A percentile compares a stretch with the other conserved stretches of the same genome.
phyloP scores from a whole-genome alignment of 2,888 invertebrate genomes.

The Microctonus aethiopoides region DNA sequence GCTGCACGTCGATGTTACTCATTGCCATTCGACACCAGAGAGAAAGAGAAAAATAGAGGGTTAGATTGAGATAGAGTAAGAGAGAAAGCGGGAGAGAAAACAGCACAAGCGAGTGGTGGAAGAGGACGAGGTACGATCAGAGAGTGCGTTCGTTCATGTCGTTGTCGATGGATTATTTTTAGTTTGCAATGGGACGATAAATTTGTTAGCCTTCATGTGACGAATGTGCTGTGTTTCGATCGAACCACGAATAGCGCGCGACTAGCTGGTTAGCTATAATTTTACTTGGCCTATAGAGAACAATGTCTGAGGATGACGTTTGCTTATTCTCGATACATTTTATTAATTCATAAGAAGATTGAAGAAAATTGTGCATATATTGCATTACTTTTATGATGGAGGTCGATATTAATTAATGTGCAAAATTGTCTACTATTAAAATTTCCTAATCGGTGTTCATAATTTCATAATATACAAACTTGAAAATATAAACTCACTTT shows the following conservation, averaged over 20 bases:
- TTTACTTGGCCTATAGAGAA: slow-evolving; percentile 10
- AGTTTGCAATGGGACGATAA: slow-evolving; percentile 53
- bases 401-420: no score
- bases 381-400: neutral
- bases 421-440: neutral
- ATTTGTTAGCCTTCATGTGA: slow-evolving; percentile 55
- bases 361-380: neutral
- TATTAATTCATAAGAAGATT: no score
- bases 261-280: slow-evolving; percentile 38
- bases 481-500: no score
- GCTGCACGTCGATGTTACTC: slow-evolving; percentile 51
- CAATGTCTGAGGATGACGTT: neutral
- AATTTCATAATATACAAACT: neutral
- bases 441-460: neutral
- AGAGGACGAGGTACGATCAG: neutral
- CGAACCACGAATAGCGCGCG: slow-evolving; percentile 44
- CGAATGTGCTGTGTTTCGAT: slow-evolving; percentile 58
- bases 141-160: slow-evolving; percentile 50
- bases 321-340: neutral
- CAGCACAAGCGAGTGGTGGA: neutral
- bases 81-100: neutral
- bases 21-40: slow-evolving; percentile 45
- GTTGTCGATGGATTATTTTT: slow-evolving; percentile 45
- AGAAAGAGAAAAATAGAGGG: no score
- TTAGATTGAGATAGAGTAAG: neutral